Percentiles rank a stretch among this genome's conserved stretches.
Evolutionary conservation across 2,113 vertebrate species (phyloP).

Genomic region (Erinaceus europaeus): DNA sequence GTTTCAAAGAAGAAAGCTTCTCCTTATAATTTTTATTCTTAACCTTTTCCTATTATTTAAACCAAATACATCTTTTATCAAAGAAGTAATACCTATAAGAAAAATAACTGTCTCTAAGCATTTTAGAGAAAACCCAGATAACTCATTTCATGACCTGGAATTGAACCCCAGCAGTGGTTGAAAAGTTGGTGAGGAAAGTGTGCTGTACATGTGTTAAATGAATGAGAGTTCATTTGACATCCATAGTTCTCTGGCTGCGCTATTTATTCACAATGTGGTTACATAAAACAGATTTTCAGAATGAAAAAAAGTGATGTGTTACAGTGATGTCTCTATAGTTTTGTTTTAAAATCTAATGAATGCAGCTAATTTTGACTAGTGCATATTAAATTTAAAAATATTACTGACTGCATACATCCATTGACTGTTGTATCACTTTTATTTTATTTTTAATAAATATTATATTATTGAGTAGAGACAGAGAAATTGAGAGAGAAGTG

Average conservation of each 20-base stretch:
- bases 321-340: background rate
- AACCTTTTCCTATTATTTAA: slow-evolving; percentile 3
- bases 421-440: background rate
- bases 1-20: background rate
- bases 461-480: too few species aligned
- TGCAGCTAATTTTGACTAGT: background rate
- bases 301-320: background rate
- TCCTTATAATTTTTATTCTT: background rate
- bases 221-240: slow-evolving; percentile 27
- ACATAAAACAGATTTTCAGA: slow-evolving; percentile 47
- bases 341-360: background rate
- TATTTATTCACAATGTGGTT: slow-evolving; percentile 23
- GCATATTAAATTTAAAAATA: background rate
- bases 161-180: background rate
- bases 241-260: background rate
- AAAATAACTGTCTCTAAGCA: background rate
- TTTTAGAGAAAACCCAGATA: background rate
- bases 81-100: slow-evolving; percentile 6
- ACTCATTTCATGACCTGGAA: slow-evolving; percentile 46
- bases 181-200: background rate
- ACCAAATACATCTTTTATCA: background rate
- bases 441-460: background rate
- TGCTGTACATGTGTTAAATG: background rate
- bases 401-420: background rate
- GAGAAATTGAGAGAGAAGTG: too few species aligned